Evolutionary conservation across 2,888 invertebrate genomes (phyloP).

Genomic region (Micropterix aruncella): DNA sequence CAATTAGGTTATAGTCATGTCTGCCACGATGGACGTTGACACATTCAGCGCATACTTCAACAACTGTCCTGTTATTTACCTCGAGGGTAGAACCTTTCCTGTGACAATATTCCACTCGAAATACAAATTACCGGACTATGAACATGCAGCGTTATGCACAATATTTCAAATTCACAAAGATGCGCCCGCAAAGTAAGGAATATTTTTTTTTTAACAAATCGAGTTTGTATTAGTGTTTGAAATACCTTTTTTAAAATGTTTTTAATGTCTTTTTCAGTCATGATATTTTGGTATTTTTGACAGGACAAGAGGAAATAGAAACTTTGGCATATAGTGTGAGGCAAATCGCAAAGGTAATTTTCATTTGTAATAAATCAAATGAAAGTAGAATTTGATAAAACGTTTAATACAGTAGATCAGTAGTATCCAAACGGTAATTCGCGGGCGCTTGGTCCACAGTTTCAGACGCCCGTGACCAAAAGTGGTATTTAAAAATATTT

Average conservation of each 20-base stretch:
- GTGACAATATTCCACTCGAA: conserved; percentile 61
- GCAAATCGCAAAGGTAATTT: conserved; percentile 48
- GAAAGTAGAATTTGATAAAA: too few species aligned
- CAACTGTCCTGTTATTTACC: conserved; percentile 71
- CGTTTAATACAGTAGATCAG: too few species aligned
- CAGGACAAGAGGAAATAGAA: conserved; percentile 96
- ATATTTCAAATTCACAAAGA: conserved; percentile 80
- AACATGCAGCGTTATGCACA: conserved; percentile 69
- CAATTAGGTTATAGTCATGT: conserved; percentile 78
- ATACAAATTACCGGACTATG: conserved; percentile 68
- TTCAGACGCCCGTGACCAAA: too few species aligned
- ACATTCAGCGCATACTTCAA: conserved; percentile 84
- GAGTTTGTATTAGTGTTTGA: conserved; percentile 7
- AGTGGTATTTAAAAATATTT: too few species aligned
- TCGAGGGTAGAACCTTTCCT: conserved; percentile 80
- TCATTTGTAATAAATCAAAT: too few species aligned
- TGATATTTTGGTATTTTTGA: conserved; percentile 85
- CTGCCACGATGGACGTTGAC: conserved; percentile 94
- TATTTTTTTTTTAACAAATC: conserved; percentile 1
- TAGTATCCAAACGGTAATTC: too few species aligned
- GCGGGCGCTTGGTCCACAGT: too few species aligned
- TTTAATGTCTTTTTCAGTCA: conserved; percentile 42
- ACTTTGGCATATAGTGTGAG: conserved; percentile 62
- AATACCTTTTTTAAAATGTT: not conserved
- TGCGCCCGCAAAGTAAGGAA: conserved; percentile 61